phyloP scores from a whole-genome alignment of 1,140 invertebrate genomes.

The Leptoteleia sp. region DNA sequence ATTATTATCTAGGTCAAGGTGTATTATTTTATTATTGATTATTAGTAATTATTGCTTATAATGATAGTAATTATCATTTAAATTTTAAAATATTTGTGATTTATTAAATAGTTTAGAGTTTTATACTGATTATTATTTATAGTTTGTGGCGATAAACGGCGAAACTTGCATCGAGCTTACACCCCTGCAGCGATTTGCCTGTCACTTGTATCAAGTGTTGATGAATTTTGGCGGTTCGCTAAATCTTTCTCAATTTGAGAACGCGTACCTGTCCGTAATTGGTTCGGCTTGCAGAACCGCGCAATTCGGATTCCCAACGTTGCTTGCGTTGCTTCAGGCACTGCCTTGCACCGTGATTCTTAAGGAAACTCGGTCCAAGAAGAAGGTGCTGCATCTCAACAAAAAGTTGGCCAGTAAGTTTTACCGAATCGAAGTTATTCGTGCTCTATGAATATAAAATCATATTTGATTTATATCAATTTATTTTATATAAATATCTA shows the following conservation, averaged over 20 bases:
- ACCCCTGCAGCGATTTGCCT: constrained; percentile 83
- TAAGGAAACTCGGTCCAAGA: constrained; percentile 76
- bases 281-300: constrained; percentile 82
- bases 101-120: too few relatives aligned
- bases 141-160: constrained; percentile 72
- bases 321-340: constrained; percentile 81
- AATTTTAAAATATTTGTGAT: too few relatives aligned
- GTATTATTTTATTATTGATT: too few relatives aligned
- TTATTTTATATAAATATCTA: too few relatives aligned
- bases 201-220: constrained; percentile 83
- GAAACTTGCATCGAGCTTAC: constrained; percentile 81
- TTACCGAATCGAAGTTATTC: too few relatives aligned
- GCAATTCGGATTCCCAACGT: constrained; percentile 82
- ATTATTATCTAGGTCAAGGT: too few relatives aligned
- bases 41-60: too few relatives aligned
- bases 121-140: too few relatives aligned
- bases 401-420: constrained; percentile 76
- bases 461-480: too few relatives aligned
- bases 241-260: constrained; percentile 82
- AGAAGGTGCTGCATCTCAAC: constrained; percentile 77
- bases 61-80: too few relatives aligned
- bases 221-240: constrained; percentile 81
- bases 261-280: constrained; percentile 81
- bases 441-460: too few relatives aligned
- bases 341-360: constrained; percentile 83